phyloP scores from a whole-genome alignment of 2,797 vertebrate species.

The Buphagus erythrorhynchus region DNA sequence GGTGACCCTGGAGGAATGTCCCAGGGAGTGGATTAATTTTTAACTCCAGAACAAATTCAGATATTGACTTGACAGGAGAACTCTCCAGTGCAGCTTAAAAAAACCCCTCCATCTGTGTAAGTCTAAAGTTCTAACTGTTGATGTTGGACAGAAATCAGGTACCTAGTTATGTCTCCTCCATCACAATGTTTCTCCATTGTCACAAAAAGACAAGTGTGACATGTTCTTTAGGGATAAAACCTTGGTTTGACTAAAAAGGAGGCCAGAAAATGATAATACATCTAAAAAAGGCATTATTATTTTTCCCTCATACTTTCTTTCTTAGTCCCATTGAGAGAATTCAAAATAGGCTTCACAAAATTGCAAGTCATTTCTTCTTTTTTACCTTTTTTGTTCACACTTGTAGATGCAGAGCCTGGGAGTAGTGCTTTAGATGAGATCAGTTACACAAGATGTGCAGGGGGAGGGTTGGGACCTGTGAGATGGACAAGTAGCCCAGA shows the following conservation, averaged over 20 bases:
- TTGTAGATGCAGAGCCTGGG: background rate
- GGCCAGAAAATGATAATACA: background rate
- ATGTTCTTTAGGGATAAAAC: background rate
- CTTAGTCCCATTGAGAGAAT: background rate
- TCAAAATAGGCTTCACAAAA: background rate
- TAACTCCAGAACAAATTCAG: background rate
- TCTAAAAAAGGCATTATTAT: background rate
- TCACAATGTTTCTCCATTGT: background rate
- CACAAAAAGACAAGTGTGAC: background rate
- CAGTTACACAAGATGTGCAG: background rate
- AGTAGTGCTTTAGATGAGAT: background rate
- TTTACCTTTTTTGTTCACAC: background rate
- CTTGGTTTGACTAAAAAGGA: background rate
- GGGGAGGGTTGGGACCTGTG: background rate
- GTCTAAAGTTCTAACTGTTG: background rate
- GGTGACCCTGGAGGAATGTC: background rate
- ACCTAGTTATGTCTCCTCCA: background rate
- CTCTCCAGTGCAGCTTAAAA: background rate
- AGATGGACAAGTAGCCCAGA: background rate
- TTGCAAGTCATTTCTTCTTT: background rate
- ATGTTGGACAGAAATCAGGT: background rate
- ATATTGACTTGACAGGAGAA: background rate
- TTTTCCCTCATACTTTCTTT: background rate
- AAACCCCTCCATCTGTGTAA: accelerated
- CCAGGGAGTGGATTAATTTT: background rate